Evolutionary conservation across 1,140 invertebrate genomes (phyloP), one percentile per base, ranked within the genome.

Genomic region (Drosophila rufa): DNA sequence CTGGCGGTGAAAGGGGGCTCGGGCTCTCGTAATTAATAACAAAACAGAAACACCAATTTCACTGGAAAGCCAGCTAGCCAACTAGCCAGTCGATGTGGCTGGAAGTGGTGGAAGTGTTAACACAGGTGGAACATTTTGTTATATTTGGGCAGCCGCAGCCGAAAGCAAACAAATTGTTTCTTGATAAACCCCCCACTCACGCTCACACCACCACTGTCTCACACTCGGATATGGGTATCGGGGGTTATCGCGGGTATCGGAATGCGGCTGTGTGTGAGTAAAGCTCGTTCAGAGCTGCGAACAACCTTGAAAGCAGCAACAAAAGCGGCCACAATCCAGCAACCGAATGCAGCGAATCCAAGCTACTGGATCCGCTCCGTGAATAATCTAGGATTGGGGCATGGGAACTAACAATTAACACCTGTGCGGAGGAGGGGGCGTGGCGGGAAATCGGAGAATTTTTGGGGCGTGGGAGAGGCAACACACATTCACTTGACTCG

Each of bases 301-400:
- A 75, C 70, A 84, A 84, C 81, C 75, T 87, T 84, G 77, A 77
- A 78, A 75, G 56, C 70, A 48, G 56, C 60, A 65, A 84, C 60
- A 83, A 71, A 74, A 75, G 76, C 66, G 45, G 60, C 45, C 75
- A 64, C 67, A 87, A 80, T 82, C 71, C 51, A 75, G 43, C 45
- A 40, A 33, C 50, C 51, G 50, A 47, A 30, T 45, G 48, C 47
- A 70, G 48, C 22, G 22, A n/a, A 42, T 55, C 36, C 47, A 27
- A 62, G 8, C 65, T 40, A 50, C 51, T 68, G 36, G 33, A 66
- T 67, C 61, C 25, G 42, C 61, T 51, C 68, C 46, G 53, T 69
- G 70, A 81, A 67, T 56, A 64, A 64, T 55, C 25, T 53, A 6
- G 64, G 33, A 40, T 74, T 79, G 33, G 51, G 36, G 66, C 66